These are phyloP conservation scores for Limnephilus marmoratus DNA, from an alignment of 2,888 invertebrate species.

Conservation along the genomic window DNA sequence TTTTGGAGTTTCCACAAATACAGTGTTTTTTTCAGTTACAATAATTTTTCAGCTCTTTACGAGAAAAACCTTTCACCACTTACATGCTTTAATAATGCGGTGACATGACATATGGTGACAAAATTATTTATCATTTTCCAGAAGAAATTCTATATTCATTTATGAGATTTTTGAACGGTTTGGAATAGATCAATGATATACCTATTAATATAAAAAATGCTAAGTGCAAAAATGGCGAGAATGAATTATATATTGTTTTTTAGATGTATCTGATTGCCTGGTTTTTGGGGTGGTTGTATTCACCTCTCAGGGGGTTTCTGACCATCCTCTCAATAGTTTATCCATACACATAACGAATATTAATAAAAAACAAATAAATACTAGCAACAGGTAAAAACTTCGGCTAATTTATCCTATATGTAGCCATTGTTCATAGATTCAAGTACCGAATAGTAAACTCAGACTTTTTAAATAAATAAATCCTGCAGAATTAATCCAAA, in stretches of 20 bases:
- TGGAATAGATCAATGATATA: background rate
- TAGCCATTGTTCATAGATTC: too few species aligned
- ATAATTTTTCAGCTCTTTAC: background rate
- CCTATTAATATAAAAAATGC: background rate
- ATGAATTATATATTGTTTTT: background rate
- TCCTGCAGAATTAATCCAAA: too few species aligned
- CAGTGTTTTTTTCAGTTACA: background rate
- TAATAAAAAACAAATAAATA: too few species aligned
- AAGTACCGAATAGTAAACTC: too few species aligned
- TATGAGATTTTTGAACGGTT: background rate
- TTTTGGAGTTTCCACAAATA: constrained; percentile 2
- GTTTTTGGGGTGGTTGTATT: background rate
- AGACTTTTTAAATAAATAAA: too few species aligned
- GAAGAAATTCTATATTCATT: background rate
- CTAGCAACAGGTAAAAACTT: too few species aligned
- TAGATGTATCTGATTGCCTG: background rate
- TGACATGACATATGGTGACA: background rate
- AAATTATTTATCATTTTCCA: background rate
- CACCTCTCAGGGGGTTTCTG: background rate
- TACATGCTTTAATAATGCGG: background rate
- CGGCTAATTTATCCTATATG: too few species aligned
- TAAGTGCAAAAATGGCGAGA: background rate
- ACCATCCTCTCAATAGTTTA: too few species aligned
- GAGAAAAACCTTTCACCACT: background rate
- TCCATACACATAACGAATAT: too few species aligned